Conservation (phyloP, 2,113 vertebrate species). For the Nettapus auritus region DNA sequence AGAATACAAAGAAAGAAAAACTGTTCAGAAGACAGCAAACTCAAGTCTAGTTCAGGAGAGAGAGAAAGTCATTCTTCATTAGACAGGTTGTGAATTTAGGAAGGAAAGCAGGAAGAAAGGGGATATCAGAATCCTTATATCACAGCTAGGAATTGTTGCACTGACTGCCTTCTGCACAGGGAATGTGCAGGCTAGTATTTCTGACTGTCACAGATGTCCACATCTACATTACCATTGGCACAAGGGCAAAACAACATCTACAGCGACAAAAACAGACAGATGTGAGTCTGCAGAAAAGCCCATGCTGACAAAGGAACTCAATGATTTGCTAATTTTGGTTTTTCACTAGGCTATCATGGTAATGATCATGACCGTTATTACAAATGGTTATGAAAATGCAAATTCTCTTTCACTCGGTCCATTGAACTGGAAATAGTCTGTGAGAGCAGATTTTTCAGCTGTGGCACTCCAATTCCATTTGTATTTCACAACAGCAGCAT, state of each 20-base stretch:
- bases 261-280: constrained; percentile 47
- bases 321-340: background rate
- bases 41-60: background rate
- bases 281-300: constrained; percentile 27
- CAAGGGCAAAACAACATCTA: background rate
- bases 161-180: background rate
- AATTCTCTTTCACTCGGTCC: constrained; percentile 41
- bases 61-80: background rate
- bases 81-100: background rate
- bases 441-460: background rate
- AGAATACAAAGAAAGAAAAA: background rate
- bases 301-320: background rate
- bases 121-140: background rate
- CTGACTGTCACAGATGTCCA: background rate
- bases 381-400: constrained; percentile 61
- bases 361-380: constrained; percentile 37
- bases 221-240: background rate
- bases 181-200: background rate
- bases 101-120: background rate
- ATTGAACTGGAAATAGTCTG: constrained; percentile 45
- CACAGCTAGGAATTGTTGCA: background rate
- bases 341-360: constrained; percentile 2
- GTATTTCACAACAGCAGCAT: background rate
- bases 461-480: background rate
- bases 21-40: background rate